Evolutionary conservation across 37 sponge, comb jelly and placozoan species (phyloP).

Genomic region (Spongilla lacustris): DNA sequence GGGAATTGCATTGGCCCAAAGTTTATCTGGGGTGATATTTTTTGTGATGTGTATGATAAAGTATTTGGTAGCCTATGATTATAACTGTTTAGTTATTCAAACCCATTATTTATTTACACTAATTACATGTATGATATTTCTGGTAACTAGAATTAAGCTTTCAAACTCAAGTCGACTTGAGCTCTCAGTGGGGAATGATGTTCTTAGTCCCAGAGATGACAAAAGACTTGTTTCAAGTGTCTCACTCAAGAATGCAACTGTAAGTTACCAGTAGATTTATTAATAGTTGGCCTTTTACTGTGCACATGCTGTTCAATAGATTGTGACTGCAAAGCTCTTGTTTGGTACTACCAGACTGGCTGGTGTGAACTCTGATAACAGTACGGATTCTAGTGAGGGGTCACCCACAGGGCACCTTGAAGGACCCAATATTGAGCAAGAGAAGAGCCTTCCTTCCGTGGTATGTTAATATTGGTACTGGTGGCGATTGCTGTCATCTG

Average conservation of each 20-base stretch:
- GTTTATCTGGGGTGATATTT: too few relatives aligned
- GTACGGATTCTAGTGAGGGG: conserved; percentile 73
- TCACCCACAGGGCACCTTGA: conserved; percentile 62
- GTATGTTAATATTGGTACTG: conserved; percentile 43
- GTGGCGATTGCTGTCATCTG: not conserved
- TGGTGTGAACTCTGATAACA: conserved; percentile 77
- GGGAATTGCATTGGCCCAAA: too few relatives aligned
- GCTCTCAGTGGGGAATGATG: conserved; percentile 76
- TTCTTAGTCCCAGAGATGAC: conserved; percentile 73
- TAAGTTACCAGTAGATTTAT: conserved; percentile 9
- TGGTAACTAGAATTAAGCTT: conserved; percentile 53
- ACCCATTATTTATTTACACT: too few relatives aligned
- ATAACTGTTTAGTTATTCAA: too few relatives aligned
- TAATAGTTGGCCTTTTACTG: not conserved
- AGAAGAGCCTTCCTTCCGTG: conserved; percentile 81
- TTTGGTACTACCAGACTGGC: conserved; percentile 52
- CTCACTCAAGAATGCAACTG: conserved; percentile 76
- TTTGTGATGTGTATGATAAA: too few relatives aligned
- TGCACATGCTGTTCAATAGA: not conserved
- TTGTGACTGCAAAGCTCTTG: conserved; percentile 47
- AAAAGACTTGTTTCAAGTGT: conserved; percentile 59
- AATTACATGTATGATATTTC: not conserved
- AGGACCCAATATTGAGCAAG: conserved; percentile 81
- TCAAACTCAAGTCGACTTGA: conserved; percentile 60
- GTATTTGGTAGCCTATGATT: too few relatives aligned